Evolutionary conservation across 2,797 vertebrate genomes (phyloP).

Genomic region (Diceros bicornis): DNA sequence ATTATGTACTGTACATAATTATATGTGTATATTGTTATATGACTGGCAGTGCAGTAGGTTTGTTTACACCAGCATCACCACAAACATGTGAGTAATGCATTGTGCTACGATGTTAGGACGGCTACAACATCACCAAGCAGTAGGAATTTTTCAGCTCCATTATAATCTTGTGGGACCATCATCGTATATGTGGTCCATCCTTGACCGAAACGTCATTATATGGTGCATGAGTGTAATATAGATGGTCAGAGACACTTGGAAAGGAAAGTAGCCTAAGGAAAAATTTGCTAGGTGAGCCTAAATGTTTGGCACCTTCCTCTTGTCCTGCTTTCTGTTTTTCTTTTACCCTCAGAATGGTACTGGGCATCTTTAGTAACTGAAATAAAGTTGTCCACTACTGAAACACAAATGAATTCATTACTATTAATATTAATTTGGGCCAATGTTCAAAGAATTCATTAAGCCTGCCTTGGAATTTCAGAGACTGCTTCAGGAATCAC

Average conservation of each 20-base stretch:
- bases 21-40: too few species aligned
- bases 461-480: slow-evolving; percentile 62
- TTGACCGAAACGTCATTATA: too few species aligned
- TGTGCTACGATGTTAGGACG: too few species aligned
- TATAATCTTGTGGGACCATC: too few species aligned
- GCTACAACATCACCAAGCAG: too few species aligned
- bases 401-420: slow-evolving; percentile 55
- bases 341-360: background rate
- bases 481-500: slow-evolving; percentile 43
- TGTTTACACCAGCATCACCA: too few species aligned
- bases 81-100: too few species aligned
- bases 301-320: background rate
- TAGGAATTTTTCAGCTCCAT: too few species aligned
- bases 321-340: background rate
- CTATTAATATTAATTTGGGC: slow-evolving; percentile 62
- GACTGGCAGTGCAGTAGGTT: too few species aligned
- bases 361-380: background rate
- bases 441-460: slow-evolving; percentile 58
- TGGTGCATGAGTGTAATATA: background rate
- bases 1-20: too few species aligned
- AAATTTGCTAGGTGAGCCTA: background rate
- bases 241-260: background rate
- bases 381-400: slow-evolving; percentile 5
- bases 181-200: too few species aligned
- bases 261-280: background rate